Percentiles rank a stretch among this genome's conserved stretches.
Evolutionary conservation across 2,888 invertebrate genomes (phyloP).

Genomic region (Glaucopsyche alexis): DNA sequence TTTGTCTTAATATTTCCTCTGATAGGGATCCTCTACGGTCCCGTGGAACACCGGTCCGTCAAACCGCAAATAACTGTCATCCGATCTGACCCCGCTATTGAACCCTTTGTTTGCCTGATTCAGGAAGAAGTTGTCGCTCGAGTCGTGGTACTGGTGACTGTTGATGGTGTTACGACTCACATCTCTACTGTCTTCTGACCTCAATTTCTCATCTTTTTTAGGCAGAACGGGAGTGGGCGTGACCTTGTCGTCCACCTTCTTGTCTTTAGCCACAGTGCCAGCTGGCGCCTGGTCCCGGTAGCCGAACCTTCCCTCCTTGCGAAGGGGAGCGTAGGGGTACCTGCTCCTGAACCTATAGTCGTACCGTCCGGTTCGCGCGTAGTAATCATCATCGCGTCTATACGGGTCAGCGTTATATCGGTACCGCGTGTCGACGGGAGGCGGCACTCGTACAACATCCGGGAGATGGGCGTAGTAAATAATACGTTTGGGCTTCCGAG

Average conservation of each 20-base stretch:
- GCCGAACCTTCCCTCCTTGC: constrained; percentile 71
- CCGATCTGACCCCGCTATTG: constrained; percentile 53
- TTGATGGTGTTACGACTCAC: constrained; percentile 62
- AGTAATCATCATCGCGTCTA: constrained; percentile 68
- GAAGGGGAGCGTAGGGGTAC: constrained; percentile 67
- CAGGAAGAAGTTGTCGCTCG: constrained; percentile 47
- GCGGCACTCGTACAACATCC: constrained; percentile 82
- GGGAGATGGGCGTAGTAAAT: constrained; percentile 86
- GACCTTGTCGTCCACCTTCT: constrained; percentile 69
- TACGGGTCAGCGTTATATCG: constrained; percentile 73
- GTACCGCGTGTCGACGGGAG: constrained; percentile 69
- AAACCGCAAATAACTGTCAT: constrained; percentile 65
- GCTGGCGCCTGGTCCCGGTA: constrained; percentile 69
- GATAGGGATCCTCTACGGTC: constrained; percentile 67
- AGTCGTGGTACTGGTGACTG: constrained; percentile 72
- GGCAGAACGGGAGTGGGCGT: constrained; percentile 70
- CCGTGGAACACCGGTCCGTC: constrained; percentile 70
- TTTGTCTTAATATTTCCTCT: constrained; percentile 61
- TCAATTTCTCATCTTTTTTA: constrained; percentile 63
- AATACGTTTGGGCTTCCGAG: constrained; percentile 80
- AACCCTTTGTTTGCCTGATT: constrained; percentile 62
- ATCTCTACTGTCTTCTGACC: constrained; percentile 30
- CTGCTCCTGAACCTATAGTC: constrained; percentile 69
- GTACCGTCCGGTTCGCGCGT: constrained; percentile 63
- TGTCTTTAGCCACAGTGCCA: constrained; percentile 63